Evolutionary conservation across 2,888 invertebrate genomes (phyloP).

Genomic region (Toxonevra muliebris): DNA sequence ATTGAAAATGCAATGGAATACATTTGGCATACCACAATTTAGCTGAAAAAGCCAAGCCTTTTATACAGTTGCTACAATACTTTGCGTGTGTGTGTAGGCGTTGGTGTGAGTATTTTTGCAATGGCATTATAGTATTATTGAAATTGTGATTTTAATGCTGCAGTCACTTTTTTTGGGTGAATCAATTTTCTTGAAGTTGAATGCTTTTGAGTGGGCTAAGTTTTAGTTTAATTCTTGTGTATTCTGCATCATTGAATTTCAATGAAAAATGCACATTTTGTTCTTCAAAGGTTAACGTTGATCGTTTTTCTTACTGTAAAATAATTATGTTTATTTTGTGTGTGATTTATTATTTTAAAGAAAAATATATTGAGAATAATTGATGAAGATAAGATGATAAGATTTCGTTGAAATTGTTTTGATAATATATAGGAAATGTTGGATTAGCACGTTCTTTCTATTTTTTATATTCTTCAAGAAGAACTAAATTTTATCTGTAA

Average conservation of each 20-base stretch:
- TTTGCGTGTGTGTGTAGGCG: not conserved
- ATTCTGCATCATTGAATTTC: constrained; percentile 32
- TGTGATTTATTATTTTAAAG: too few species aligned
- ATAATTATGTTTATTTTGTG: too few species aligned
- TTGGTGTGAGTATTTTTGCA: not conserved
- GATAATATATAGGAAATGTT: too few species aligned
- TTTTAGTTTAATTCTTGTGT: constrained; percentile 11
- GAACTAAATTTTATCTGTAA: too few species aligned
- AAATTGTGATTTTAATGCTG: constrained; percentile 26
- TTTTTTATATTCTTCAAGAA: too few species aligned
- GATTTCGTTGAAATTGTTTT: too few species aligned
- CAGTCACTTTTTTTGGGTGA: not conserved
- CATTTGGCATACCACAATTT: not conserved
- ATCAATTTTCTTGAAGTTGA: not conserved
- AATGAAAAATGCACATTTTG: constrained; percentile 22
- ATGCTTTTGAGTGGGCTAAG: not conserved
- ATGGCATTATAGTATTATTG: constrained; percentile 16
- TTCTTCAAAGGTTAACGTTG: too few species aligned
- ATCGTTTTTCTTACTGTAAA: too few species aligned
- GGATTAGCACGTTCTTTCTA: too few species aligned
- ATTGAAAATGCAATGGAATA: constrained; percentile 18
- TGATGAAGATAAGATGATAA: too few species aligned
- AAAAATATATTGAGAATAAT: too few species aligned
- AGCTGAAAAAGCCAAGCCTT: not conserved
- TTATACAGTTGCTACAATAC: not conserved